Conservation (phyloP, 2,113 vertebrate species). For the Dicrurus megarhynchus region DNA sequence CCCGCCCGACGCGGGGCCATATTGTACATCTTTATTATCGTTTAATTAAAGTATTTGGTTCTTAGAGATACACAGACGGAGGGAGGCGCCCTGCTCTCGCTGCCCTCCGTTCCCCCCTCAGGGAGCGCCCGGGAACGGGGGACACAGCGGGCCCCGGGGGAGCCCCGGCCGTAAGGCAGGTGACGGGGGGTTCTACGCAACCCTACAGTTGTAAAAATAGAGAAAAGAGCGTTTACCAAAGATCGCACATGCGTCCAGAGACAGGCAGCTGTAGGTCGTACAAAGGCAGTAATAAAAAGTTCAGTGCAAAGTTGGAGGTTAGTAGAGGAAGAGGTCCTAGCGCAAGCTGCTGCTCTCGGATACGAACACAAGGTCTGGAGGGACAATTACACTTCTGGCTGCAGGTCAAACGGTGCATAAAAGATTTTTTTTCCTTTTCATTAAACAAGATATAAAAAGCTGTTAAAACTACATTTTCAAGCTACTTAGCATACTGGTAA, state of each 20-base stretch:
- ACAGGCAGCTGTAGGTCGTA: background rate
- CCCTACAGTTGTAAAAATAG: background rate
- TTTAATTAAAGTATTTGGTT: slow-evolving; percentile 66
- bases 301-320: slow-evolving; percentile 65
- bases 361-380: background rate
- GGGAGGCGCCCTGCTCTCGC: background rate
- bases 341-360: slow-evolving; percentile 22
- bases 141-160: background rate
- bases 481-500: slow-evolving; percentile 26
- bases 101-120: background rate
- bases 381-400: slow-evolving; percentile 7
- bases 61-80: background rate
- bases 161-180: slow-evolving; percentile 58
- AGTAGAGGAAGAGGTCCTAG: background rate
- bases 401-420: background rate
- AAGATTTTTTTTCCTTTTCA: background rate
- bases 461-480: slow-evolving; percentile 21
- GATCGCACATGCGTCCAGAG: slow-evolving; percentile 1
- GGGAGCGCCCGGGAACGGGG: background rate
- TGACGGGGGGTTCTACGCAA: background rate
- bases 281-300: slow-evolving; percentile 52
- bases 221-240: slow-evolving; percentile 17
- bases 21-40: slow-evolving; percentile 57
- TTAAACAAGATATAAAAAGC: slow-evolving; percentile 57
- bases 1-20: slow-evolving; percentile 40